Conservation (phyloP, 2,888 invertebrate genomes). For the Dexiosoma caninum region DNA sequence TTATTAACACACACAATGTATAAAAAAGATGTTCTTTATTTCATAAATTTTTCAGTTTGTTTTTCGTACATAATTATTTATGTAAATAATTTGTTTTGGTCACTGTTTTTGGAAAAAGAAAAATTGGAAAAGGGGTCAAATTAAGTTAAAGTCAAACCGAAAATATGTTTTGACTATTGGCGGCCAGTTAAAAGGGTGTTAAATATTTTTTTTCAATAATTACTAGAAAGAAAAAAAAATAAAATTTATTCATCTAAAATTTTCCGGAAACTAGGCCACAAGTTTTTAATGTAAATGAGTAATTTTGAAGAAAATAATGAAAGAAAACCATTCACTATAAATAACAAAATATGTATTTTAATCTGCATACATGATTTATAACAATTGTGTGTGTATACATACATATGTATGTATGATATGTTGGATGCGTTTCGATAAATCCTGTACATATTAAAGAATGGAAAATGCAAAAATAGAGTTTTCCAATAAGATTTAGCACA, state of each 20-base stretch:
- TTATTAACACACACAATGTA: constrained; percentile 51
- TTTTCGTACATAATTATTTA: constrained; percentile 20
- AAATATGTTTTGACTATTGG: constrained; percentile 37
- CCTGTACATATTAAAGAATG: too few relatives aligned
- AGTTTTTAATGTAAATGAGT: too few relatives aligned
- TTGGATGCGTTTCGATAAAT: too few relatives aligned
- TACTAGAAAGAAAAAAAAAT: too few relatives aligned
- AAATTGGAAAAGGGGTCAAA: constrained; percentile 22
- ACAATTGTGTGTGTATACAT: too few relatives aligned
- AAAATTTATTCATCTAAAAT: not conserved
- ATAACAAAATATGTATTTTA: not conserved
- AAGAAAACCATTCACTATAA: not conserved
- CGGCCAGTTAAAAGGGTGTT: constrained; percentile 49
- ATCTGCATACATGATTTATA: too few relatives aligned
- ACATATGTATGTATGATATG: too few relatives aligned
- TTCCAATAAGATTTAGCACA: too few relatives aligned
- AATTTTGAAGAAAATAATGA: not conserved
- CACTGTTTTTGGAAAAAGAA: not conserved
- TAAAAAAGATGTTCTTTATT: constrained; percentile 29
- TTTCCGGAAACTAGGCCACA: not conserved
- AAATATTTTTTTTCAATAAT: constrained; percentile 1
- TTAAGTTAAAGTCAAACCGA: constrained; percentile 40
- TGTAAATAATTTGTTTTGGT: constrained; percentile 52
- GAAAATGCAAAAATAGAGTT: too few relatives aligned
- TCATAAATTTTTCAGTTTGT: not conserved